Evolutionary conservation across 2,797 vertebrate genomes (phyloP), one percentile per base, ranked within the genome.

Genomic region (Gallinago stenura): DNA sequence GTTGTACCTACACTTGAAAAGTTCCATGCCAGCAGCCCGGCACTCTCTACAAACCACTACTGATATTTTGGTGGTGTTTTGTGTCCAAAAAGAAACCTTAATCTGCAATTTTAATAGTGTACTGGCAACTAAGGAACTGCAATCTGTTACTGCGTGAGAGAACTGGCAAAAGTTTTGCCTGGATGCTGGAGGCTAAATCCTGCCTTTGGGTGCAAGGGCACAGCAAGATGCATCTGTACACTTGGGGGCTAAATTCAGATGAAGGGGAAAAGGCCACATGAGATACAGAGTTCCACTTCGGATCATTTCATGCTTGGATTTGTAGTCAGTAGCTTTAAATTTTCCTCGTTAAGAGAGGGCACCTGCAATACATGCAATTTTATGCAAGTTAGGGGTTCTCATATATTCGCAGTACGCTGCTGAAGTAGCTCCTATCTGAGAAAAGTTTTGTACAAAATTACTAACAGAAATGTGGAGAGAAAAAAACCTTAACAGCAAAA

Each of bases 231-330:
- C 80, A 76, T 58, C 86, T 89, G 35, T 66, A 45, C 18, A 77
- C 56, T 76, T 58, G 61, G 60, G 45, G 15, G 37, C 64, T 93
- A 89, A 90, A 93, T 87, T 89, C 93, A 94, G 89, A 89, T 50
- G 89, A 48, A 95, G 83, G 75, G 77, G 68, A 91, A 92, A 92
- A 93, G 75, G 75, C 64, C 84, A 85, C 13, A 37, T 4, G 68
- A 90, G 89, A 60, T 64, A 77, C 39, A 51, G 56, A 66, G 69
- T 68, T 95, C 65, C 72, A 90, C 71, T 89, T 60, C 8, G 71
- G 89, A 93, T 87, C 81, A 91, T 94, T 96, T 95, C 93, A 95
- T 91, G 87, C 92, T 87, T 85, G 83, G 78, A 71, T 96, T 95
- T 96, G 83, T 76, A 85, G 78, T 57, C 70, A 89, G 83, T 62